Evolutionary conservation across 1,140 invertebrate genomes (phyloP), one percentile per base, ranked within the genome.

Genomic region (Ips typographus): DNA sequence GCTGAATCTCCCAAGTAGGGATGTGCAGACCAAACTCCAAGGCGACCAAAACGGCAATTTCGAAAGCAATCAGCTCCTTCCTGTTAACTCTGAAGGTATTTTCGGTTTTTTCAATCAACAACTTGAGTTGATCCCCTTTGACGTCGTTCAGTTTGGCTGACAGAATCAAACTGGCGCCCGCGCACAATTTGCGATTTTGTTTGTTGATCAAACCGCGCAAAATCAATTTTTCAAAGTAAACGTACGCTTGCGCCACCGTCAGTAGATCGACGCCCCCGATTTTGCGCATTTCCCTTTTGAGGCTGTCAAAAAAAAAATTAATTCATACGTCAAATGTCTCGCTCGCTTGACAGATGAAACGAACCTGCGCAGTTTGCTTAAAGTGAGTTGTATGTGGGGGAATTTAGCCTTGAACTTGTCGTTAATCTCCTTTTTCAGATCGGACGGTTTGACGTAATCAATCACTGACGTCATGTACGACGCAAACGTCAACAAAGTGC

Each of bases 211-310:
- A 82, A 79, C 93, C 94, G 68, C 91, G 90, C 47, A 98, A 83
- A 77, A 98, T 96, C 3, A 99, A 84, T 78, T 97, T 97, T 82
- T 99, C 96, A 84, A 98, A 98, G 81, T 96, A 98, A 40, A 98
- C 96, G 80, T 98, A 98, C 0, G 95, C 92, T 83, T 96, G 94
- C 42, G 96, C 95, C 36, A 98, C 93, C 5, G 94, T 96, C 68
- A 98, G 83, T 49, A 97, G 83, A 83, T 98, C 96, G 71, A 91
- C 85, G 71, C 89, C 90, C 1, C 92, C 93, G 70, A 98, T 97
- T 83, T 94, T 93, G 37, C 91, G 85, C 94, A 98, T 95, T 84
- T 98, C 95, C 73, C 93, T 88, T 82, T 98, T 98, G 58, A 98
- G 88, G 79, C 94, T 95, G 80, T n/a, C 74, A 75, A 37, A 52